Evolutionary conservation across 2,113 vertebrate species (phyloP), one percentile per base, ranked within the genome.

Genomic region (Ageneiosus marmoratus): DNA sequence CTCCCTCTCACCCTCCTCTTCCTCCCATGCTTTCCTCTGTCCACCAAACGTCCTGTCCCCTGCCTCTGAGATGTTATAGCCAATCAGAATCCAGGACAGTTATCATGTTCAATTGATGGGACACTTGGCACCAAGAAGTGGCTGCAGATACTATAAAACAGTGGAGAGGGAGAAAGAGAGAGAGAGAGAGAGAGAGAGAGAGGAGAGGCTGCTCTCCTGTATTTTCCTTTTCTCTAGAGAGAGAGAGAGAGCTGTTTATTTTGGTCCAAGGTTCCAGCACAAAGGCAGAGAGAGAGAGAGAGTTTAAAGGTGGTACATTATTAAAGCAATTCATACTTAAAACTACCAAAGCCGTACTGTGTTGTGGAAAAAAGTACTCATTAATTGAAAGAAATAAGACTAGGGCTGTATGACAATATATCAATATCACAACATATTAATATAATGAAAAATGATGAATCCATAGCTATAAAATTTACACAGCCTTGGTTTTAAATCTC

Each of bases 21-120:
- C 50, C 84, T 41, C 48, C 24, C n/a, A 72, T 41, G 29, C 22
- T 65, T 44, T 67, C 29, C 53, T 22, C n/a, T 50, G 58, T 67
- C 34, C 65, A 80, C 79, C 55, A 70, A 70, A 85, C 29, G 22
- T 84, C 76, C 76, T 70, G 72, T 77, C 82, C 87, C 80, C 44
- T 24, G 22, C 50, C 51, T 41, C 15, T 24, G 18, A 73, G 70
- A 48, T 4, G 0, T 62, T 46, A 51, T 24, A 84, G 62, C 80
- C 85, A 88, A 86, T 86, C 62, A 46, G 29, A 86, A 41, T 50
- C 53, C 44, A 22, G 29, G 46, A 62, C n/a, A n/a, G 60, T 41
- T 46, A 74, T 74, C 32, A 34, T 78, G 74, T 69, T 80, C 37
- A 58, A 75, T 32, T 81, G 50, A 83, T 81, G 56, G 67, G 81